These are phyloP conservation scores for Mimas tiliae DNA, from an alignment of 2,888 invertebrate species.

Conservation along the genomic window DNA sequence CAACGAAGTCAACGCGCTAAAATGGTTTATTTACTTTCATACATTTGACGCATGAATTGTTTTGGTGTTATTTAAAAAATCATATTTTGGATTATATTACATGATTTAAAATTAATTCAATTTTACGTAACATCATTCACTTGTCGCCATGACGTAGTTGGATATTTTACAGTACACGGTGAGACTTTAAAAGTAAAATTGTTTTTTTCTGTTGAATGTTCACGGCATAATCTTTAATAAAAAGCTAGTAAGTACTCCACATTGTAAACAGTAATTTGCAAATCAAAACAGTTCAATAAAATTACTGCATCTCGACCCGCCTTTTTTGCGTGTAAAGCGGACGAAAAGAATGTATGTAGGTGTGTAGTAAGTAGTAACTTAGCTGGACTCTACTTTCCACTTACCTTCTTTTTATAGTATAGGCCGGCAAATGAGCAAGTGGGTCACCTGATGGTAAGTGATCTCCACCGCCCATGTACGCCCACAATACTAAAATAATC, in stretches of 20 bases:
- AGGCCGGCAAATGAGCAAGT: no score
- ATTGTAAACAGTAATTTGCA: background rate
- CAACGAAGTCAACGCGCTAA: conserved; percentile 20
- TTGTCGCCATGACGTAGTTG: background rate
- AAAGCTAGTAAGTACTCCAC: background rate
- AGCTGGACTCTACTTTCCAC: no score
- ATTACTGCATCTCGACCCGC: background rate
- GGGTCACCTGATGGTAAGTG: no score
- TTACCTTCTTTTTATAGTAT: no score
- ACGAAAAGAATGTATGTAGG: background rate
- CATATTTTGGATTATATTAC: background rate
- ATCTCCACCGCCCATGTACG: no score
- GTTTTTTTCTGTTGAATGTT: background rate
- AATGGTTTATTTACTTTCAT: conserved; percentile 16
- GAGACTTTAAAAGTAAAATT: background rate
- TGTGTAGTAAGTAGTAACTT: no score
- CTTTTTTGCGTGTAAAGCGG: background rate
- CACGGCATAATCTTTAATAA: background rate
- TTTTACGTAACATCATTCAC: background rate
- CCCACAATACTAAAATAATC: no score
- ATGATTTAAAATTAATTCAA: background rate
- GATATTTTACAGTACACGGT: background rate
- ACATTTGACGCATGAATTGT: conserved; percentile 11
- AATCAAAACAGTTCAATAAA: background rate
- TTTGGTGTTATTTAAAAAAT: background rate